Conservation (phyloP, 2,113 vertebrate species). For the Nyctereutes procyonoides region DNA sequence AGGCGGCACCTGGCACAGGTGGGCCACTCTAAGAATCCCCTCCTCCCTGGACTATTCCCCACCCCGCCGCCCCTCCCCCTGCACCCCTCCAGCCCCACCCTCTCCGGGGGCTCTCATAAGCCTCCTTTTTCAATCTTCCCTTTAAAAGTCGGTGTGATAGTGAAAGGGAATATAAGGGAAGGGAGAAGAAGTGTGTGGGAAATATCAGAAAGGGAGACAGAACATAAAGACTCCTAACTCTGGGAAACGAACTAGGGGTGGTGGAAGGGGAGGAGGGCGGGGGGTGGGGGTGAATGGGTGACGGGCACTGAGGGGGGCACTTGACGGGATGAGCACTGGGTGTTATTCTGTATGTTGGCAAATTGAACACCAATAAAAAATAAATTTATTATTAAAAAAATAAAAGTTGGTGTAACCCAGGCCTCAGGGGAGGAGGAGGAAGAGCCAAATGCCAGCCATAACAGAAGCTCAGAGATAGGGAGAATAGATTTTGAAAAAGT, state of each 20-base stretch:
- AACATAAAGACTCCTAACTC: no score
- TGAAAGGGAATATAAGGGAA: no score
- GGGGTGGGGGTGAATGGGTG: no score
- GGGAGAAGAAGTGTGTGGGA: no score
- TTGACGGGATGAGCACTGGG: no score
- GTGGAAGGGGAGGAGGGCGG: no score
- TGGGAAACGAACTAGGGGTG: no score
- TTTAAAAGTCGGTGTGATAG: background rate
- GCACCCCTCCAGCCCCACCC: fast-evolving
- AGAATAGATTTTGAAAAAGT: background rate
- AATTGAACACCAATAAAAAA: no score
- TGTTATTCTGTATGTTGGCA: no score
- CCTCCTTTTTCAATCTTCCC: background rate
- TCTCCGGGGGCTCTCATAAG: background rate
- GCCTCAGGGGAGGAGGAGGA: background rate
- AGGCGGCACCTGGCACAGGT: fast-evolving
- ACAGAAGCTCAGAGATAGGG: background rate
- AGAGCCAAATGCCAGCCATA: background rate
- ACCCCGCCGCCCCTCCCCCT: fast-evolving
- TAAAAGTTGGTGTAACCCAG: background rate
- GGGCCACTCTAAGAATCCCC: background rate
- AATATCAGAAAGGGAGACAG: no score
- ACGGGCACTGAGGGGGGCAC: no score
- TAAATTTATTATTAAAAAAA: no score
- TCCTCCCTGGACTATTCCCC: background rate